Percentiles rank a stretch among this genome's conserved stretches.
Conservation (phyloP, 2,797 vertebrate species). For the Acridotheres tristis region DNA sequence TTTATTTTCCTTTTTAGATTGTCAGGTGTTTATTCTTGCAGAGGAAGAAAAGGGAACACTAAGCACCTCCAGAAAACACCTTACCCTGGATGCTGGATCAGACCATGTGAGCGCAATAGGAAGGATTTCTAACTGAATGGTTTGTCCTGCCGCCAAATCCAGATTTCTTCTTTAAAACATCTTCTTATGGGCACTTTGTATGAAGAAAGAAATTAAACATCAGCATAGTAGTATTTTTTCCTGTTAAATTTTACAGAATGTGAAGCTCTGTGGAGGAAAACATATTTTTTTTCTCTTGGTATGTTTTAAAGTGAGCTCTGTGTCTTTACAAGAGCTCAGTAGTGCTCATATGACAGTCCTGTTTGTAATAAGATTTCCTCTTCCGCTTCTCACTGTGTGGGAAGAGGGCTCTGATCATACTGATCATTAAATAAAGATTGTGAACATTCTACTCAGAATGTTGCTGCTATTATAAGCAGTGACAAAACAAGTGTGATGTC, state of each 20-base stretch:
- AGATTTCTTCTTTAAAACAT: not conserved
- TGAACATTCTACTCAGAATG: not conserved
- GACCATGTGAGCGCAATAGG: not conserved
- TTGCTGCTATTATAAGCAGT: not conserved
- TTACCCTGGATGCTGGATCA: not conserved
- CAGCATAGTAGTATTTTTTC: not conserved
- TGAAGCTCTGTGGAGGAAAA: not conserved
- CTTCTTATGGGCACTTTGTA: not conserved
- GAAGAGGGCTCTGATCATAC: not conserved
- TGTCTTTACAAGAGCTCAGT: not conserved
- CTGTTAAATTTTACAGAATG: not conserved
- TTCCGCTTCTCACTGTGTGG: not conserved
- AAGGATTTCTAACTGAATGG: not conserved
- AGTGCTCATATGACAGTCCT: not conserved
- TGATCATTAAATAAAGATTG: not conserved
- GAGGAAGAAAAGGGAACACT: not conserved
- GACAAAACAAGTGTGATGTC: not conserved
- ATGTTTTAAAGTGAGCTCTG: not conserved
- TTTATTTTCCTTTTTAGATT: not conserved
- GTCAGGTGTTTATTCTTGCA: not conserved
- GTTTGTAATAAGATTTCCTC: not conserved
- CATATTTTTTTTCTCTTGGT: not conserved
- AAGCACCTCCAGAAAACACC: not conserved
- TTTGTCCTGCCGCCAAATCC: not conserved
- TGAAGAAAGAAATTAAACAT: not conserved